These are phyloP conservation scores for Chrysochloris asiatica DNA, from an alignment of 2,113 vertebrate species.

Conservation along the genomic window DNA sequence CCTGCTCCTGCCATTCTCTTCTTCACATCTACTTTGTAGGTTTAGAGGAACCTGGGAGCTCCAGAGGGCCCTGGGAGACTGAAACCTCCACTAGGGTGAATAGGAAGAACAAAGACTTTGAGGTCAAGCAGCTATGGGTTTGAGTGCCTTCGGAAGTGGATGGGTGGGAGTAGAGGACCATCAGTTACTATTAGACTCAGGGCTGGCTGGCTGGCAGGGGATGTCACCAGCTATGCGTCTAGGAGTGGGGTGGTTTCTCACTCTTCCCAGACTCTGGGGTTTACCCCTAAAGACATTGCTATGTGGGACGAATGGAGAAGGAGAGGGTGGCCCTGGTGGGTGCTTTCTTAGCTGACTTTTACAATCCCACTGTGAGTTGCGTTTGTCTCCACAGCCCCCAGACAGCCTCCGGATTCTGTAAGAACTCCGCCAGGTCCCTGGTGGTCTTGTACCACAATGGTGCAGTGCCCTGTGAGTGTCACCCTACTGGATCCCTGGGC, in stretches of 20 bases:
- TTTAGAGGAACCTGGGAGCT: neutral
- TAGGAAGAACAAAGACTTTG: neutral
- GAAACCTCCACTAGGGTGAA: neutral
- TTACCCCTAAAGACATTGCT: neutral
- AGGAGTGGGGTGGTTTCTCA: neutral
- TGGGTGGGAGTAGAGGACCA: neutral
- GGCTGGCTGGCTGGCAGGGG: neutral
- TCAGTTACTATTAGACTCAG: neutral
- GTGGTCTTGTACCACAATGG: conserved; percentile 91
- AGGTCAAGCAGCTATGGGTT: neutral
- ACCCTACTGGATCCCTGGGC: conserved; percentile 83
- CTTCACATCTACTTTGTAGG: neutral
- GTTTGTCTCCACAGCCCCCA: conserved; percentile 83
- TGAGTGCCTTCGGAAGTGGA: neutral
- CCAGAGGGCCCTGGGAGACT: neutral
- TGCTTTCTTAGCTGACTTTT: neutral
- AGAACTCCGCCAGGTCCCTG: conserved; percentile 88
- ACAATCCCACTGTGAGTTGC: neutral
- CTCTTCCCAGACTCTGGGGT: neutral
- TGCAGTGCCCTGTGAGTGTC: conserved; percentile 90
- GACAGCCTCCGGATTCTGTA: conserved; percentile 89
- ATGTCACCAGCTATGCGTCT: neutral
- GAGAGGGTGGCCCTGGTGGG: neutral
- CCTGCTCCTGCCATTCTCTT: neutral
- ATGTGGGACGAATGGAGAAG: neutral